Evolutionary conservation across 2,113 vertebrate species (phyloP).

Genomic region (Mormoops blainvillei): DNA sequence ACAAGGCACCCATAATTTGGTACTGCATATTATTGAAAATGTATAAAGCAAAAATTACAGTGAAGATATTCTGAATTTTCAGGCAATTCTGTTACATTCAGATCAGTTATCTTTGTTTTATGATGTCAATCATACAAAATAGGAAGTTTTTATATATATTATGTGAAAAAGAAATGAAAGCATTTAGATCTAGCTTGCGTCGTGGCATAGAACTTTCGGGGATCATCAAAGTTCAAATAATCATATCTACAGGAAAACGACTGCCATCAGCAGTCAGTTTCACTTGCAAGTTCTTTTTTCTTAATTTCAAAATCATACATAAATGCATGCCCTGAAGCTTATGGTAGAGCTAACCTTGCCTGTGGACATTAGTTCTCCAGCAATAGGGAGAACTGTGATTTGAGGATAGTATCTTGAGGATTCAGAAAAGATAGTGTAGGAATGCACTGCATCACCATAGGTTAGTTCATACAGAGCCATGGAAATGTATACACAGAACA

Average conservation of each 20-base stretch:
- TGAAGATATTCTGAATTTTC: neutral
- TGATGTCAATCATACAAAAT: neutral
- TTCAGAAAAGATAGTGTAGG: neutral
- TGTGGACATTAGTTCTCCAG: neutral
- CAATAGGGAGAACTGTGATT: neutral
- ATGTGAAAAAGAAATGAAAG: neutral
- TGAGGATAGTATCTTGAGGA: neutral
- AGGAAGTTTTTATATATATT: neutral
- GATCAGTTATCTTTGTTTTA: neutral
- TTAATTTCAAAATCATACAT: neutral
- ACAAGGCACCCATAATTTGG: neutral
- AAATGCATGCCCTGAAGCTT: neutral
- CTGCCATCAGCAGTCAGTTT: neutral
- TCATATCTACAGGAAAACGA: neutral
- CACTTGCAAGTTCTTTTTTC: neutral
- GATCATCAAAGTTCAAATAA: conserved; percentile 3
- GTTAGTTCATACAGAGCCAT: neutral
- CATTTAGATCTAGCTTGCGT: neutral
- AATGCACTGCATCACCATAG: neutral
- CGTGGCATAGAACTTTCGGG: neutral
- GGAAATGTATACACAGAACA: neutral
- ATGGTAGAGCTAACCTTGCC: neutral
- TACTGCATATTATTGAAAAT: neutral
- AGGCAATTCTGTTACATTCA: neutral
- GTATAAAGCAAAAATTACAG: neutral